Evolutionary conservation across 1,140 invertebrate species (phyloP).

Genomic region (Pseudoatta argentina): DNA sequence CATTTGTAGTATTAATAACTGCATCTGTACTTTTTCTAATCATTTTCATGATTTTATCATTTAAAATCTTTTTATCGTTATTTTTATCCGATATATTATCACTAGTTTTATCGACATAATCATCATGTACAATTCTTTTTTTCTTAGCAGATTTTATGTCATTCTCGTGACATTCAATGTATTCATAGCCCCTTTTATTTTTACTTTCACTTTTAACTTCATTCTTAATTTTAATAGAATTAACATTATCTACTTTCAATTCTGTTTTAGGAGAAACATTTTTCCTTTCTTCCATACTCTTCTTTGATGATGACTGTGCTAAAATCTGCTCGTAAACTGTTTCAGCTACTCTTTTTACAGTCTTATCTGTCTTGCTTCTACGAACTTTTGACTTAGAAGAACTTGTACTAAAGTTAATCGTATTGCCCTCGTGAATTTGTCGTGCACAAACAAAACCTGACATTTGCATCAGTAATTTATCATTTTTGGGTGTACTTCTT

Average conservation of each 20-base stretch:
- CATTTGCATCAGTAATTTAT: slow-evolving; percentile 7
- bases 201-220: slow-evolving; percentile 8
- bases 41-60: not conserved
- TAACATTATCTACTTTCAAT: slow-evolving; percentile 5
- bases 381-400: slow-evolving; percentile 29
- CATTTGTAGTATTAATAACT: not conserved
- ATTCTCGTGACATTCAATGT: not conserved
- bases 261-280: not conserved
- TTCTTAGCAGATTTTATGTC: slow-evolving; percentile 17
- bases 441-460: slow-evolving; percentile 67
- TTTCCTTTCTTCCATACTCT: not conserved
- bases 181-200: slow-evolving; percentile 6
- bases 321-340: slow-evolving; percentile 68
- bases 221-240: slow-evolving; percentile 8
- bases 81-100: slow-evolving; percentile 11
- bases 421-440: slow-evolving; percentile 53
- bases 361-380: slow-evolving; percentile 41
- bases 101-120: not conserved
- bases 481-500: not conserved
- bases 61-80: slow-evolving; percentile 3
- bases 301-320: slow-evolving; percentile 39
- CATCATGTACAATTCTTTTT: not conserved
- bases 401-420: slow-evolving; percentile 12
- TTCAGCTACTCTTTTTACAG: slow-evolving; percentile 53
- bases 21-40: not conserved